phyloP scores from a whole-genome alignment of 2,113 vertebrate species.

The Prunella himalayana region DNA sequence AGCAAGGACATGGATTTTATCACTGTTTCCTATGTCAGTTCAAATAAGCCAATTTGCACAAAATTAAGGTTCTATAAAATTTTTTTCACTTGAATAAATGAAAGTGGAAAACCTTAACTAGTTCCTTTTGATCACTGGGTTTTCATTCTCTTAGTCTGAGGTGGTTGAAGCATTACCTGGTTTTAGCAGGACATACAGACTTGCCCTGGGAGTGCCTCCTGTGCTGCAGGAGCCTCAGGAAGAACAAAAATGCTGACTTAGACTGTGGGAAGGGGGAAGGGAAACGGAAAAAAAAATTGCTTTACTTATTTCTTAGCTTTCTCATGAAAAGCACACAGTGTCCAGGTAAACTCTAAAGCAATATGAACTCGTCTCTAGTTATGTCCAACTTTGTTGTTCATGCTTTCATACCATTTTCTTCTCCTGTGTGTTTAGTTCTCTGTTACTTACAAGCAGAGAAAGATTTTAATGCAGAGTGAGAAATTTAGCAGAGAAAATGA shows the following conservation, averaged over 20 bases:
- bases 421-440: background rate
- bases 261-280: background rate
- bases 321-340: background rate
- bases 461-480: slow-evolving; percentile 2
- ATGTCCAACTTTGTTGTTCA: background rate
- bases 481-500: background rate
- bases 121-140: background rate
- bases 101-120: background rate
- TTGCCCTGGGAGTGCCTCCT: background rate
- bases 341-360: background rate
- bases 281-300: background rate
- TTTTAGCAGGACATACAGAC: background rate
- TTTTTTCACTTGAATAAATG: background rate
- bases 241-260: background rate
- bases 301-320: background rate
- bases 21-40: background rate
- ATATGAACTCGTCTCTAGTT: background rate
- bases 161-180: background rate
- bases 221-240: background rate
- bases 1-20: background rate
- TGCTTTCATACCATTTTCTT: background rate
- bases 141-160: background rate
- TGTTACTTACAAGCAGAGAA: slow-evolving; percentile 15
- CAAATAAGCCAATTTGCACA: background rate
- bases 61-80: background rate